phyloP scores from a whole-genome alignment of 2,888 invertebrate genomes.

The Heliconius sara region DNA sequence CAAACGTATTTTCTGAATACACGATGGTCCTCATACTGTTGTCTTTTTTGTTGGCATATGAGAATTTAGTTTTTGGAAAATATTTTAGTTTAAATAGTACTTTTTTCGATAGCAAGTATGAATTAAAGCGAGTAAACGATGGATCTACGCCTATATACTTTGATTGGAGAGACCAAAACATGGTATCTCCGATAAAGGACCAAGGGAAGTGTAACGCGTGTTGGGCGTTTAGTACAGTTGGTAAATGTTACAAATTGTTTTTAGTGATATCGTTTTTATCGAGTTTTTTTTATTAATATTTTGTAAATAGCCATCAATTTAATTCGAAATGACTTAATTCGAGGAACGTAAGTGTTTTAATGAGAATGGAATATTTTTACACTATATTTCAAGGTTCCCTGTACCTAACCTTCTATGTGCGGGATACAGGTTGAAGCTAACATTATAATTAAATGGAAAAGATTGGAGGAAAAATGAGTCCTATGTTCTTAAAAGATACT shows the following conservation, averaged over 20 bases:
- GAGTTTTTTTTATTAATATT: no score
- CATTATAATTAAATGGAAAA: no score
- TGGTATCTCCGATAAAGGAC: conserved; percentile 61
- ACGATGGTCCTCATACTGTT: conserved; percentile 24
- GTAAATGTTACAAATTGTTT: conserved; percentile 45
- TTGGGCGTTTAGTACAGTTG: conserved; percentile 65
- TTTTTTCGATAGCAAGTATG: not conserved
- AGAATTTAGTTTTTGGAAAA: not conserved
- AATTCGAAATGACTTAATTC: no score
- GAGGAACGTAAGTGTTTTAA: no score
- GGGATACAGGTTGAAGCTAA: no score
- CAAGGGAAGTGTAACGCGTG: conserved; percentile 59
- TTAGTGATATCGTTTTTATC: no score
- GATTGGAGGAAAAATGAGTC: not conserved
- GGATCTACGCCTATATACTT: conserved; percentile 47
- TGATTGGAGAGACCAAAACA: conserved; percentile 57
- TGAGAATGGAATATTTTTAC: no score
- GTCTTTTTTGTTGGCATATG: conserved; percentile 7
- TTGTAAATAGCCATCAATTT: no score
- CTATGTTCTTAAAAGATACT: no score
- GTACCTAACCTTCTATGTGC: no score
- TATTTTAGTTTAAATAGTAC: not conserved
- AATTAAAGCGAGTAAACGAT: conserved; percentile 37
- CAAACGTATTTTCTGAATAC: conserved; percentile 38
- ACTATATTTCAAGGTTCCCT: no score